Conservation (phyloP, 2,797 vertebrate species). For the Malurus leucopterus region DNA sequence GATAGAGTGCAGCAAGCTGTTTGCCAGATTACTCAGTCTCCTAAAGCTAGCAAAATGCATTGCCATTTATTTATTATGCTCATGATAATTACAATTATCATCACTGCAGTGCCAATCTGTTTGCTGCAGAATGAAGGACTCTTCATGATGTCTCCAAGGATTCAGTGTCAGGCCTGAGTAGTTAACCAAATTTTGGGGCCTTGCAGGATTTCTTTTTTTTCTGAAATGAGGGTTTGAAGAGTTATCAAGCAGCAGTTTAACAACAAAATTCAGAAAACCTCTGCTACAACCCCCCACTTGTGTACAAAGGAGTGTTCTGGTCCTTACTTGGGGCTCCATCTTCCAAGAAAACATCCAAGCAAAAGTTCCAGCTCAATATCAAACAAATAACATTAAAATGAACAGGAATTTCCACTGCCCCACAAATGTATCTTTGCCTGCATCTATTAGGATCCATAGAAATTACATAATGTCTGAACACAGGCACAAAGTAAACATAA, state of each 20-base stretch:
- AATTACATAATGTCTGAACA: constrained; percentile 25
- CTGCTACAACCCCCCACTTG: not conserved
- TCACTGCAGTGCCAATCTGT: constrained; percentile 50
- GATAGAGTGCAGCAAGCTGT: constrained; percentile 53
- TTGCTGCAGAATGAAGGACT: constrained; percentile 43
- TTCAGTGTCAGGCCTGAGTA: constrained; percentile 29
- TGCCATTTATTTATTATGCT: constrained; percentile 58
- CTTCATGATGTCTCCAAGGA: constrained; percentile 48
- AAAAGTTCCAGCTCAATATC: not conserved
- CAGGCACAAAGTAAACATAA: constrained; percentile 4
- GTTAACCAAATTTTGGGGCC: constrained; percentile 24
- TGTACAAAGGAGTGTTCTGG: not conserved
- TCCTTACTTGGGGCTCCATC: not conserved
- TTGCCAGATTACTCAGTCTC: constrained; percentile 51
- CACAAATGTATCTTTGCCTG: not conserved
- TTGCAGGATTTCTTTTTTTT: not conserved
- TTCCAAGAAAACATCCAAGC: not conserved
- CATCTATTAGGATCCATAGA: not conserved
- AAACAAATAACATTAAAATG: not conserved
- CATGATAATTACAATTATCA: constrained; percentile 55
- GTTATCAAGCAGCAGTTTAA: not conserved
- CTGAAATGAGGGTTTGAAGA: constrained; percentile 3
- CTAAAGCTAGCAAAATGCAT: constrained; percentile 42
- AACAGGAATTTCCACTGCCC: not conserved
- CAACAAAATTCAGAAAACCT: not conserved